Percentiles rank a stretch among this genome's conserved stretches.
Evolutionary conservation across 2,888 invertebrate genomes (phyloP).

Genomic region (Rotaria macrura): DNA sequence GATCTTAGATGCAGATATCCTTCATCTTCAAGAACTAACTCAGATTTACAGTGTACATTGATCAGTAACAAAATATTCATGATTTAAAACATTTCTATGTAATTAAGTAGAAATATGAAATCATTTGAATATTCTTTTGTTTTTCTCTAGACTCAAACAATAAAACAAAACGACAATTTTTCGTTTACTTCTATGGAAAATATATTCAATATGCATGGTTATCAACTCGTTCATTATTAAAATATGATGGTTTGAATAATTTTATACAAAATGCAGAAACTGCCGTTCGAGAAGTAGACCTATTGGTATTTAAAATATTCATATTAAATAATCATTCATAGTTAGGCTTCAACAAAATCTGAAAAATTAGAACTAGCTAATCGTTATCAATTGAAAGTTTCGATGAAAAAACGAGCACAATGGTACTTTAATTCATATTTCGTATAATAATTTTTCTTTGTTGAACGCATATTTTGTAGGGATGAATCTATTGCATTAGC

Average conservation of each 20-base stretch:
- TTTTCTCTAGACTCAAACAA: background rate
- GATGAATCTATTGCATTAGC: background rate
- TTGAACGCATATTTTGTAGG: background rate
- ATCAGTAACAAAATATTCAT: too few relatives aligned
- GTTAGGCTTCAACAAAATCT: conserved; percentile 20
- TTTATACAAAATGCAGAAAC: conserved; percentile 28
- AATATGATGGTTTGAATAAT: conserved; percentile 22
- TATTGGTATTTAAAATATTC: too few relatives aligned
- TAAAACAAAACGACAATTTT: background rate
- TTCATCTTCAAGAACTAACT: too few relatives aligned
- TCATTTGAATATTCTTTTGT: too few relatives aligned
- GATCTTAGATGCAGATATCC: too few relatives aligned
- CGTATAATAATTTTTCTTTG: too few relatives aligned
- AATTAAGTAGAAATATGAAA: too few relatives aligned
- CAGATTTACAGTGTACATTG: too few relatives aligned
- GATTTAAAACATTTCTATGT: too few relatives aligned
- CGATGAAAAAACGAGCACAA: conserved; percentile 22
- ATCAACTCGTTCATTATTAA: conserved; percentile 21
- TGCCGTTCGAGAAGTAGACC: background rate
- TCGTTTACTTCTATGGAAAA: conserved; percentile 24
- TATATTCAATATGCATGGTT: conserved; percentile 25
- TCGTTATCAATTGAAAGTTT: conserved; percentile 26
- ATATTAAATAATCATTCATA: background rate
- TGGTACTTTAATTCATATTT: background rate
- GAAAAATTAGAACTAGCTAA: conserved; percentile 27